These are phyloP conservation scores for Pammene aurita DNA, from an alignment of 2,888 invertebrate genomes.

Conservation along the genomic window DNA sequence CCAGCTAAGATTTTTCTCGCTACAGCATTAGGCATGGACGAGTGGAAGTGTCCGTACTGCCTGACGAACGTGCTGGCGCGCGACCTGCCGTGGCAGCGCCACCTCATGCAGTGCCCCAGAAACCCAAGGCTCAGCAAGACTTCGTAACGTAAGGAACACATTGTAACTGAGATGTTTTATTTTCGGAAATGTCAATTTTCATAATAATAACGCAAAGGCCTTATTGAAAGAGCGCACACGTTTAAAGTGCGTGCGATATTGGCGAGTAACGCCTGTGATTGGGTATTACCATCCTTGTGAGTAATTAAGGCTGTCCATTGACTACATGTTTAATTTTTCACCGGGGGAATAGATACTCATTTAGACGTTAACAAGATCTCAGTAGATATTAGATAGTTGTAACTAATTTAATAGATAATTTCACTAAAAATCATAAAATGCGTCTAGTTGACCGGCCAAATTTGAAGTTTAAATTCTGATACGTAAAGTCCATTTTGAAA, in stretches of 20 bases:
- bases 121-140: conserved; percentile 69
- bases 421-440: conserved; percentile 38
- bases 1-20: not conserved
- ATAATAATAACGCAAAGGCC: conserved; percentile 29
- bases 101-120: conserved; percentile 86
- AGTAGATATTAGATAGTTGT: conserved; percentile 39
- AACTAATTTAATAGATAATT: conserved; percentile 39
- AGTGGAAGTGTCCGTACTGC: conserved; percentile 94
- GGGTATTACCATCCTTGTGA: conserved; percentile 5
- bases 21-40: conserved; percentile 80
- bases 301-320: conserved; percentile 20
- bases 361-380: conserved; percentile 25
- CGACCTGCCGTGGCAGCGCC: conserved; percentile 92
- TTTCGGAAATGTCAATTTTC: conserved; percentile 13
- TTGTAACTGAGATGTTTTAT: conserved; percentile 10
- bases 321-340: conserved; percentile 14
- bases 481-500: conserved; percentile 45
- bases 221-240: conserved; percentile 23
- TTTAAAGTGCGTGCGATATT: not conserved
- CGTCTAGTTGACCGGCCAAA: conserved; percentile 39
- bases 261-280: conserved; percentile 2
- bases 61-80: conserved; percentile 89
- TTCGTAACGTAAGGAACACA: conserved; percentile 49
- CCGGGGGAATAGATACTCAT: conserved; percentile 21
- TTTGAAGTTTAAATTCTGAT: conserved; percentile 30